Percentiles rank a stretch among this genome's conserved stretches.
These are phyloP conservation scores for Octodon degus DNA, from an alignment of 2,113 vertebrate species.

Conservation along the genomic window DNA sequence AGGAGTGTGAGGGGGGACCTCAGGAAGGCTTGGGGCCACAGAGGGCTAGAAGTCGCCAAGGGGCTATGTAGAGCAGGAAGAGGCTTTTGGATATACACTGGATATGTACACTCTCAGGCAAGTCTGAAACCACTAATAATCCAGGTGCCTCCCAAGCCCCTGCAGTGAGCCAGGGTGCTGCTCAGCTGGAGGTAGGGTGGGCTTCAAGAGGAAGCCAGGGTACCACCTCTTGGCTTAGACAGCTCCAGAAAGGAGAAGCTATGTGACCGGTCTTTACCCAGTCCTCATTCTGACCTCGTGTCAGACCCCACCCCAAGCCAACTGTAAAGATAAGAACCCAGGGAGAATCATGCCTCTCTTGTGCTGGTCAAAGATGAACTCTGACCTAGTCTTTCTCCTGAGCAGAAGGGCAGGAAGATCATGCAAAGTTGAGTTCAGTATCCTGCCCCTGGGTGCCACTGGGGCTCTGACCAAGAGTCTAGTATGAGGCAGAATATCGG, in stretches of 20 bases:
- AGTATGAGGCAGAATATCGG: neutral
- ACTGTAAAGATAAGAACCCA: neutral
- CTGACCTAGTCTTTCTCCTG: neutral
- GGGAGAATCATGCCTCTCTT: neutral
- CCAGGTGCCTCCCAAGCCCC: neutral
- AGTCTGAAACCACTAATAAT: neutral
- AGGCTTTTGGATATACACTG: neutral
- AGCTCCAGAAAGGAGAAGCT: neutral
- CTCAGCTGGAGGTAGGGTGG: neutral
- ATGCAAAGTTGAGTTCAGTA: neutral
- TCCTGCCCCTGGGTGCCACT: neutral
- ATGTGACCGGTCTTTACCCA: neutral
- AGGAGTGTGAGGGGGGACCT: neutral
- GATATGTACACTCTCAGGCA: neutral
- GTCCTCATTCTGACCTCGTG: neutral
- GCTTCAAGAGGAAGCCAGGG: neutral
- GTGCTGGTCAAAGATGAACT: neutral
- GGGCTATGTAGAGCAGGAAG: neutral
- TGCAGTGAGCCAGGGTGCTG: neutral
- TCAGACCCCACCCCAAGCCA: neutral
- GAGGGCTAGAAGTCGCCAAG: fast-evolving
- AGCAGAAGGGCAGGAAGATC: neutral
- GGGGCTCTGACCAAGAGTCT: neutral
- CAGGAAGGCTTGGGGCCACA: neutral
- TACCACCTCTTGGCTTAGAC: neutral